These are phyloP conservation scores for Polydrusus tereticollis DNA, from an alignment of 2,888 invertebrate species.

Conservation along the genomic window DNA sequence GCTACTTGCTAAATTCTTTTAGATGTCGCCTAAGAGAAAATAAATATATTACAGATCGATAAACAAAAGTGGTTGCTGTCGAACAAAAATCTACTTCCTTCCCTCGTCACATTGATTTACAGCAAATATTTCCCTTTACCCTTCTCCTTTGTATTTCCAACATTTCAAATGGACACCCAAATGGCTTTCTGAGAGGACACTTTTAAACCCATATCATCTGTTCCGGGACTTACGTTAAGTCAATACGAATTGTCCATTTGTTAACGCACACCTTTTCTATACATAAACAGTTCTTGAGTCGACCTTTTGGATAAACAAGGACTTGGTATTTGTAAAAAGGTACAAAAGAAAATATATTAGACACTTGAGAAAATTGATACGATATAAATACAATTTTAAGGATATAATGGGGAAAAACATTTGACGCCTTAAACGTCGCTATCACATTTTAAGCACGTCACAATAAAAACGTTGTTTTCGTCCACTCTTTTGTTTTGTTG, in stretches of 20 bases:
- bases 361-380: conserved; percentile 6
- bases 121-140: conserved; percentile 1
- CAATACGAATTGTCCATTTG: conserved; percentile 23
- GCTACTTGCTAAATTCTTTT: no score
- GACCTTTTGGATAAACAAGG: conserved; percentile 17
- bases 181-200: conserved; percentile 20
- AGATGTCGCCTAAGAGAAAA: background rate
- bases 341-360: conserved; percentile 2
- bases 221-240: conserved; percentile 3
- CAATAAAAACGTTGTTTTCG: background rate
- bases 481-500: background rate
- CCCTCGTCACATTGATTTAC: conserved; percentile 26
- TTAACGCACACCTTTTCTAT: conserved; percentile 12
- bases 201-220: conserved; percentile 20
- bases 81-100: background rate
- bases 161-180: background rate
- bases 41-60: background rate
- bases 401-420: background rate
- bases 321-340: background rate
- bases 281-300: background rate
- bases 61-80: background rate
- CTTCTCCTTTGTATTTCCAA: conserved; percentile 6
- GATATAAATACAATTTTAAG: background rate
- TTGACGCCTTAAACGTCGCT: background rate
- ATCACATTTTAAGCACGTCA: background rate